Percentiles rank a stretch among this genome's conserved stretches.
Conservation (phyloP, 2,888 invertebrate genomes). For the Prenolepis imparis region DNA sequence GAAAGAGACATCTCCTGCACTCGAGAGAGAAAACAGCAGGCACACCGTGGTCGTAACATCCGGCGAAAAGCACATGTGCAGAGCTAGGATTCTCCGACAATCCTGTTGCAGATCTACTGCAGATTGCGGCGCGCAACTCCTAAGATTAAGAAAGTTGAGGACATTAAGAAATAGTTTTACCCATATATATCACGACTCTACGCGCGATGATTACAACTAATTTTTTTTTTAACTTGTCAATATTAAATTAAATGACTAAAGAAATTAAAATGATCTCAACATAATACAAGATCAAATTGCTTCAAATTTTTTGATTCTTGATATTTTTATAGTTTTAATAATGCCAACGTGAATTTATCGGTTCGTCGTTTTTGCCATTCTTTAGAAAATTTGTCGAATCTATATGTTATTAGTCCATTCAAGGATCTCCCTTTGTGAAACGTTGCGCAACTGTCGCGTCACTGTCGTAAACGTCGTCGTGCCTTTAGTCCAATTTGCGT, state of each 20-base stretch:
- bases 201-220: no score
- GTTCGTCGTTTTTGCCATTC: not conserved
- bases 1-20: constrained; percentile 58
- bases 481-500: constrained; percentile 53
- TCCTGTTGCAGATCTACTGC: constrained; percentile 39
- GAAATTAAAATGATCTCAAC: not conserved
- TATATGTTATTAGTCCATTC: not conserved
- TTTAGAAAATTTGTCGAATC: constrained; percentile 19
- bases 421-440: constrained; percentile 13
- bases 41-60: constrained; percentile 52
- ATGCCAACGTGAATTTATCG: constrained; percentile 8
- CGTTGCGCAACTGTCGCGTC: constrained; percentile 20
- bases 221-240: not conserved
- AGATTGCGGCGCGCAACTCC: constrained; percentile 21
- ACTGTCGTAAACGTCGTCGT: constrained; percentile 34
- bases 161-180: constrained; percentile 29
- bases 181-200: constrained; percentile 13
- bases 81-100: constrained; percentile 19
- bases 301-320: no score
- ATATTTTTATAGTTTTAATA: constrained; percentile 34
- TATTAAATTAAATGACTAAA: not conserved
- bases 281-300: not conserved
- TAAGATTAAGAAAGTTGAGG: constrained; percentile 43
- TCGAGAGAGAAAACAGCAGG: constrained; percentile 43
- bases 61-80: constrained; percentile 56